Base-by-base conservation (phyloP, 2,888 invertebrate species). In the Orchesellides sinensis region DNA sequence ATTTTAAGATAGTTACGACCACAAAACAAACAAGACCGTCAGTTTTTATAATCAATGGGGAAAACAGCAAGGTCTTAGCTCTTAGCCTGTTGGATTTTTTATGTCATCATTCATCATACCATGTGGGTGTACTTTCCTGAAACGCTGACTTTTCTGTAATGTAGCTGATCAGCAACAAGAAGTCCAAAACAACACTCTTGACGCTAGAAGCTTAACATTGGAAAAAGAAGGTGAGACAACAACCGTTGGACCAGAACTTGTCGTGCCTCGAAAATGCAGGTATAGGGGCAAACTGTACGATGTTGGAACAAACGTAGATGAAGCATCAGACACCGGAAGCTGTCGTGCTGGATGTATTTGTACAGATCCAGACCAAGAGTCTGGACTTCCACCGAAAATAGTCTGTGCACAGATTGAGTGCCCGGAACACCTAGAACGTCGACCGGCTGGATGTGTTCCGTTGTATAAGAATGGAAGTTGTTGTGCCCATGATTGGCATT, bases 341-440 rank as follows among this genome's bases (percentile, higher is more conserved):
- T 88, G 88, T 45, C 82, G 88, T 10, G 84, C 84, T 12, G 80
- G 81, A 19, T 88, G 88, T 61, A 69, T 77, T 4, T 88, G 88
- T 52, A 56, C 77, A 5, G 49, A 63, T 4, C 49, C 63, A 8
- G n/a, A 23, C 32, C 75, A 72, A 0, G 54, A 56, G 17, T 56
- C 56, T 17, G 69, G 73, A 17, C 14, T n/a, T n/a, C n/a, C 40
- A 40, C 78, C 85, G 19, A 73, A 45, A 25, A 87, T 88, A 25
- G 59, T 61, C 4, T 88, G 88, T 83, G 87, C 87, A 8, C 78
- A 68, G 73, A 86, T 88, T 14, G 87, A 87, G 49, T 88, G 88
- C 77, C 86, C 87, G 5, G 87, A 86, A 54, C 61, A 84, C 19
- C 70, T 88, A 59, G 83, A 83, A 0, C 78, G 72, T 1, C 54